Conservation (phyloP, 1,140 invertebrate species). For the Leptinotarsa lineolata region DNA sequence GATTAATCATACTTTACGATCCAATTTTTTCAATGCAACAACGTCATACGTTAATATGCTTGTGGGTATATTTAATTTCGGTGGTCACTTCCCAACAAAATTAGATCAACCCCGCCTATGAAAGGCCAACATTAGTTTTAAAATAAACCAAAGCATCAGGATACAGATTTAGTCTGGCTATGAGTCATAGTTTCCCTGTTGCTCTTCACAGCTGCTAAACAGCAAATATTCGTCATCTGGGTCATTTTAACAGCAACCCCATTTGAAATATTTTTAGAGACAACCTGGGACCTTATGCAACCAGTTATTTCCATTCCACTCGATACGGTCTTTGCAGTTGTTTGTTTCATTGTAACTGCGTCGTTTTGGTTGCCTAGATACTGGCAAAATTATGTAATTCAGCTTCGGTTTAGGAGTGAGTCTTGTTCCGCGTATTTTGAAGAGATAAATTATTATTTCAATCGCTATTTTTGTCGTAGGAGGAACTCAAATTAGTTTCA, state of each 20-base stretch:
- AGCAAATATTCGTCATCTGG: conserved; percentile 31
- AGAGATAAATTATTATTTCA: too few relatives aligned
- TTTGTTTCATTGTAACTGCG: conserved; percentile 1
- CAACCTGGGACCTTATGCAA: conserved; percentile 4
- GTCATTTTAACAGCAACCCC: conserved; percentile 33
- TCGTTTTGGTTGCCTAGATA: conserved; percentile 3
- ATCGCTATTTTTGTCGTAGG: too few relatives aligned
- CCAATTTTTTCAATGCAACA: neutral
- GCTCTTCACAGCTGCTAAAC: conserved; percentile 29
- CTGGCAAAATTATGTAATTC: conserved; percentile 4
- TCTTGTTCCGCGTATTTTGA: too few relatives aligned
- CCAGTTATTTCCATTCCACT: conserved; percentile 4
- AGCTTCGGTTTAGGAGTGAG: neutral
- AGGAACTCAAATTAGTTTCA: too few relatives aligned
- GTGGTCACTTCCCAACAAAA: neutral
- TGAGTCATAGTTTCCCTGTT: conserved; percentile 39
- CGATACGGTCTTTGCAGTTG: neutral
- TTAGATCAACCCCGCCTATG: neutral
- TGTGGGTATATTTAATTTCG: neutral
- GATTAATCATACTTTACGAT: too few relatives aligned
- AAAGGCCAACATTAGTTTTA: conserved; percentile 22
- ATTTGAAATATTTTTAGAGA: conserved; percentile 34
- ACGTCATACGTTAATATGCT: neutral
- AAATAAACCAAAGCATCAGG: conserved; percentile 35
- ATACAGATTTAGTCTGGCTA: conserved; percentile 37